These are phyloP conservation scores for Paramormyrops kingsleyae DNA, from an alignment of 2,113 vertebrate genomes.

Conservation along the genomic window DNA sequence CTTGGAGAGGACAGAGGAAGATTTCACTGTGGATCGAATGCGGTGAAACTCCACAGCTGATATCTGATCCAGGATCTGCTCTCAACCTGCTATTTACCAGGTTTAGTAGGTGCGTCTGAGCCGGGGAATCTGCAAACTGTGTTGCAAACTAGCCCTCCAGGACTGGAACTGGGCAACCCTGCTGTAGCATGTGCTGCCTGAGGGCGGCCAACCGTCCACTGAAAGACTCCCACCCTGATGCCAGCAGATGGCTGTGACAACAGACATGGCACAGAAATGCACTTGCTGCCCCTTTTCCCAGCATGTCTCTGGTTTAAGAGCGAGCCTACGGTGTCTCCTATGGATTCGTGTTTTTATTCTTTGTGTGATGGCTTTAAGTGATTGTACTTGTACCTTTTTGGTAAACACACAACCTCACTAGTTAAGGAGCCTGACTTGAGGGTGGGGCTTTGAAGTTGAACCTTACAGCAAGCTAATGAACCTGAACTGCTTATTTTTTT, in stretches of 20 bases:
- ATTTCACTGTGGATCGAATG: background rate
- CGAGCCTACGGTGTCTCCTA: background rate
- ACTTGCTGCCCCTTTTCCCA: background rate
- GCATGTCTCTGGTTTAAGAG: background rate
- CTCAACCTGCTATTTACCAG: background rate
- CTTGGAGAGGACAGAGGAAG: background rate
- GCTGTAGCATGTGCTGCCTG: conserved; percentile 39
- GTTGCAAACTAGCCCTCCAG: background rate
- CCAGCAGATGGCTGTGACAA: background rate
- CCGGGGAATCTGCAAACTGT: background rate
- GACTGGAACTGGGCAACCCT: background rate
- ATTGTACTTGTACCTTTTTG: background rate
- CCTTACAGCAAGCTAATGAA: background rate
- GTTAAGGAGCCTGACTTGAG: background rate
- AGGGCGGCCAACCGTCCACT: conserved; percentile 27
- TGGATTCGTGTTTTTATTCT: background rate
- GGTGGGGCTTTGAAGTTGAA: background rate
- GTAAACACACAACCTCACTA: background rate
- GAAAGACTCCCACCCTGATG: background rate
- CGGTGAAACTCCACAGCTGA: background rate
- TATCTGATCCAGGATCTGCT: conserved; percentile 44
- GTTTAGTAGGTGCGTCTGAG: background rate
- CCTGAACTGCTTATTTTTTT: background rate
- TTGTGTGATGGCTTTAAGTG: background rate
- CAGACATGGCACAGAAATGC: background rate